These are phyloP conservation scores for Isotomurus palustris DNA, from an alignment of 2,888 invertebrate genomes.

Conservation along the genomic window DNA sequence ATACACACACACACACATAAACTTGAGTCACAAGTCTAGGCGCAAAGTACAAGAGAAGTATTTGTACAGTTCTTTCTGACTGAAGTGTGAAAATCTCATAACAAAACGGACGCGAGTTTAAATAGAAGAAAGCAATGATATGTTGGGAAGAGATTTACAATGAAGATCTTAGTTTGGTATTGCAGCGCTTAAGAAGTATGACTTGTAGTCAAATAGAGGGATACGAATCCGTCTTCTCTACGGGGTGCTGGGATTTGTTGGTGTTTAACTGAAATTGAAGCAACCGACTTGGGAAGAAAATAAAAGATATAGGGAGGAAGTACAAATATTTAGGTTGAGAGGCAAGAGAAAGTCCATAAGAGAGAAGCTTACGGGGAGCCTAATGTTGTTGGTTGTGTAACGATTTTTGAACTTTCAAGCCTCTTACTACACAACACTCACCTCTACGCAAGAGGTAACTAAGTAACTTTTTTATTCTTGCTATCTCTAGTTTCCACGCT, in stretches of 20 bases:
- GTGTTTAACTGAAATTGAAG: not conserved
- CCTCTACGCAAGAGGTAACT: conserved; percentile 5
- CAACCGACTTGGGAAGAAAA: not conserved
- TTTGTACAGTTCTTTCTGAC: no score
- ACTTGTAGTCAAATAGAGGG: not conserved
- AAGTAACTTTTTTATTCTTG: no score
- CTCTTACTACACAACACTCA: conserved; percentile 4
- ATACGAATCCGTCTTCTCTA: not conserved
- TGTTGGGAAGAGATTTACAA: not conserved
- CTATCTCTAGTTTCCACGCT: no score
- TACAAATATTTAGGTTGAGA: conserved; percentile 13
- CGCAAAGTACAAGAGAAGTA: no score
- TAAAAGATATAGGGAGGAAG: conserved; percentile 5
- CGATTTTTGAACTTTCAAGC: not conserved
- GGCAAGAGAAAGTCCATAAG: not conserved
- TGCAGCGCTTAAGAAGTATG: not conserved
- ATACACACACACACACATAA: no score
- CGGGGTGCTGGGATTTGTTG: conserved; percentile 10
- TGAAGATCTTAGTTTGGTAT: conserved; percentile 1
- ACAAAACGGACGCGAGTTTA: no score
- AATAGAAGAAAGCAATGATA: no score
- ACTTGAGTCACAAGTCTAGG: no score
- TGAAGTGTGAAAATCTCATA: no score
- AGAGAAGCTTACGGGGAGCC: not conserved
- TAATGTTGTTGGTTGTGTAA: not conserved